Conservation (phyloP, 2,113 vertebrate species). For the Cryptomyrus ogoouensis region DNA sequence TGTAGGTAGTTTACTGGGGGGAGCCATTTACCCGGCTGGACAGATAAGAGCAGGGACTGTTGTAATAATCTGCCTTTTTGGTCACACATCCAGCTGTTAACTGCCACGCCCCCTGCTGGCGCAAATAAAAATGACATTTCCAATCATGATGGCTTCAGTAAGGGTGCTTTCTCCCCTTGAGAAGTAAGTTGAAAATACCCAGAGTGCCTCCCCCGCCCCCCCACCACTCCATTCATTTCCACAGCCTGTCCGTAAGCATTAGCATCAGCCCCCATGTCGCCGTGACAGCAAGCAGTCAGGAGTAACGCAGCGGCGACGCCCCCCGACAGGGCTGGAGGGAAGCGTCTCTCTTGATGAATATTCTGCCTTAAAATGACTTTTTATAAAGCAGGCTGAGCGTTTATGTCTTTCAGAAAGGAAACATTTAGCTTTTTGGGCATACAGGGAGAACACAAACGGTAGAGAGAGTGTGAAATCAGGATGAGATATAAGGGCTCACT, state of each 20-base stretch:
- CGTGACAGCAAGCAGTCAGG: conserved; percentile 7
- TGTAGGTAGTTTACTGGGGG: neutral
- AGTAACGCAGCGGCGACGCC: neutral
- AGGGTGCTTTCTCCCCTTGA: neutral
- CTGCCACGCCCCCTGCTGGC: neutral
- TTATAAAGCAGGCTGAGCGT: conserved; percentile 29
- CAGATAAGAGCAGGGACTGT: neutral
- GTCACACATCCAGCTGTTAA: neutral
- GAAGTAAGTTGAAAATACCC: neutral
- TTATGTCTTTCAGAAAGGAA: conserved; percentile 29
- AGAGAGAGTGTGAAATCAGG: conserved; percentile 47
- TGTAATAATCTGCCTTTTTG: neutral
- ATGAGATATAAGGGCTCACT: conserved; percentile 38
- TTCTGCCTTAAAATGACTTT: conserved; percentile 25
- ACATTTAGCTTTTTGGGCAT: conserved; percentile 34
- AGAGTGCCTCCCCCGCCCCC: neutral
- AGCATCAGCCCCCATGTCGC: neutral
- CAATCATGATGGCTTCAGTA: neutral
- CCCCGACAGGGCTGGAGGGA: neutral
- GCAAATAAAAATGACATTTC: neutral
- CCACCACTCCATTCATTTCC: neutral
- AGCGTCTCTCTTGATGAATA: conserved; percentile 28
- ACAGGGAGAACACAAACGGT: conserved; percentile 26
- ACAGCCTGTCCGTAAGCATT: neutral
- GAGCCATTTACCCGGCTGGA: neutral